Percentiles rank a stretch among this genome's conserved stretches.
These are phyloP conservation scores for Onchidella celtica DNA, from an alignment of 2,888 invertebrate species.

Conservation along the genomic window DNA sequence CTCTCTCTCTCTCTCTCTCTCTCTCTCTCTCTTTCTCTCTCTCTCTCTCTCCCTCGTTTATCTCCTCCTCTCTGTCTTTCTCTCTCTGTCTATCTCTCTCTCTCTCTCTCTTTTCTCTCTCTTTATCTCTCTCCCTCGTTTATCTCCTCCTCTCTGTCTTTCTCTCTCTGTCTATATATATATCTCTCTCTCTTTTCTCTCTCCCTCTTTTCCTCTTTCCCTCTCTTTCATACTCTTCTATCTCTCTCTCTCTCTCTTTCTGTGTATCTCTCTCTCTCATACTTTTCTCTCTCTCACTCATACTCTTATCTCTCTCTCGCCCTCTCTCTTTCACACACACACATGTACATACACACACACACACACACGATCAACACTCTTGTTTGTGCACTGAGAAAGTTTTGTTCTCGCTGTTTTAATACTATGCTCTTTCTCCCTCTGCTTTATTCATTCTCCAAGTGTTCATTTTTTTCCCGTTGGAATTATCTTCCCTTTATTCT, in stretches of 20 bases:
- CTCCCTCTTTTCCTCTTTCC: not conserved
- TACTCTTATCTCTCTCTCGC: not conserved
- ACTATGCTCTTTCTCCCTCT: too few relatives aligned
- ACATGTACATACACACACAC: too few relatives aligned
- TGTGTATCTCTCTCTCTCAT: not conserved
- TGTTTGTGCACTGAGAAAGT: too few relatives aligned
- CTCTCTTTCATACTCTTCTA: not conserved
- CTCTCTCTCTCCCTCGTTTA: not conserved
- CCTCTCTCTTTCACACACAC: not conserved
- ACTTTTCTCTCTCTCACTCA: too few relatives aligned
- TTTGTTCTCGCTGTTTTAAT: too few relatives aligned
- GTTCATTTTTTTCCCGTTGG: too few relatives aligned
- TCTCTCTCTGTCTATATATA: not conserved
- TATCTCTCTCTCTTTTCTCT: not conserved
- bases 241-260: not conserved
- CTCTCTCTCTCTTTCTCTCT: not conserved
- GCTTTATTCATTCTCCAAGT: too few relatives aligned
- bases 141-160: not conserved
- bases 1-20: too few relatives aligned
- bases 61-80: not conserved
- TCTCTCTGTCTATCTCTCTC: not conserved
- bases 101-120: not conserved
- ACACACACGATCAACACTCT: too few relatives aligned
- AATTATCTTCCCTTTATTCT: too few relatives aligned
- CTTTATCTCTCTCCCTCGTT: not conserved